Evolutionary conservation across 2,888 invertebrate genomes (phyloP).

Genomic region (Rhynchonema sp.): DNA sequence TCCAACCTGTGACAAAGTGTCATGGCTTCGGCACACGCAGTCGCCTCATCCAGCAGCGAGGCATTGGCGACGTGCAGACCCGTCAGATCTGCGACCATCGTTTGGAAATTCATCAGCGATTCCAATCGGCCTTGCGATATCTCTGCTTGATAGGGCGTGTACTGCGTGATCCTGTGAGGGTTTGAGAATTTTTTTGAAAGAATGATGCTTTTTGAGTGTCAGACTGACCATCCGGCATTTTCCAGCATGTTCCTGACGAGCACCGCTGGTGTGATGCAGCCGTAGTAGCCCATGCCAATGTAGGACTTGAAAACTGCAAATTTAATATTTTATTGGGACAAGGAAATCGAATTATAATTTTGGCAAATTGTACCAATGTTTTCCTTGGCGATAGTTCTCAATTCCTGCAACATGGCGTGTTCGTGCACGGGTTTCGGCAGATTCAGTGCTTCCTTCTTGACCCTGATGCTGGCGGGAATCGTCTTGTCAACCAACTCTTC

Average conservation of each 20-base stretch:
- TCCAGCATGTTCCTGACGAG: slow-evolving; percentile 91
- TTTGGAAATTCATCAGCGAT: slow-evolving; percentile 87
- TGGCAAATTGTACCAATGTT: too few relatives aligned
- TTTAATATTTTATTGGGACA: too few relatives aligned
- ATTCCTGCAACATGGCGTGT: slow-evolving; percentile 61
- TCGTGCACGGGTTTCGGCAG: slow-evolving; percentile 47
- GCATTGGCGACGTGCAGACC: slow-evolving; percentile 90
- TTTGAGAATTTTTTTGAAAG: too few relatives aligned
- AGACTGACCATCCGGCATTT: slow-evolving; percentile 80
- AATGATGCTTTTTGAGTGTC: not conserved
- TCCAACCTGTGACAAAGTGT: slow-evolving; percentile 55
- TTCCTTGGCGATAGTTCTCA: slow-evolving; percentile 54
- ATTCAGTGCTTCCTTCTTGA: slow-evolving; percentile 45
- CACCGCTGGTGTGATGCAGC: slow-evolving; percentile 82
- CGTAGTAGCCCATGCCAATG: slow-evolving; percentile 97
- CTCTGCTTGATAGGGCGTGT: slow-evolving; percentile 95
- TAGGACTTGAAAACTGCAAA: slow-evolving; percentile 86
- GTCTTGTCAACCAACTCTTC: slow-evolving; percentile 71
- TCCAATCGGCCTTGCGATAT: slow-evolving; percentile 89
- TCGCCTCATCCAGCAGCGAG: slow-evolving; percentile 79
- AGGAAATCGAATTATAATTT: too few relatives aligned
- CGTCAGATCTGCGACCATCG: slow-evolving; percentile 82
- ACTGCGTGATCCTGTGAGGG: slow-evolving; percentile 66
- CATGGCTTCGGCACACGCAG: slow-evolving; percentile 92
- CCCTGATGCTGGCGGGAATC: slow-evolving; percentile 65